Conservation (phyloP, 2,113 vertebrate species). For the Ploceus nigricollis region DNA sequence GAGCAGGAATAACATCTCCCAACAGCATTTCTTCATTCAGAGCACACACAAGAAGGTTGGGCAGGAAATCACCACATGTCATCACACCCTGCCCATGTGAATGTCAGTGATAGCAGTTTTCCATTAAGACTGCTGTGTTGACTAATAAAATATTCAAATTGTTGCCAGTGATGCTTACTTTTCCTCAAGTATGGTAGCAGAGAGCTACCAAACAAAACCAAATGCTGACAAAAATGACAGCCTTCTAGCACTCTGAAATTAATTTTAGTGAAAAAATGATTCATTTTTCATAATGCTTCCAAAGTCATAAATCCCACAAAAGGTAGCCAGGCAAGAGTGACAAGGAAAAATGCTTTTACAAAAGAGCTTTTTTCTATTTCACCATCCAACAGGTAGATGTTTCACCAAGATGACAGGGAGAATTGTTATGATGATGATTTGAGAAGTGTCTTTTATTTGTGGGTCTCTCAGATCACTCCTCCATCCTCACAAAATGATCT, state of each 20-base stretch:
- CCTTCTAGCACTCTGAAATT: neutral
- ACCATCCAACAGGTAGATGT: neutral
- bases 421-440: neutral
- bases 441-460: neutral
- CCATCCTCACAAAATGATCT: neutral
- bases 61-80: neutral
- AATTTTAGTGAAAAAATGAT: neutral
- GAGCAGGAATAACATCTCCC: neutral
- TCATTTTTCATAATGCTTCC: neutral
- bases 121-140: neutral
- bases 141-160: neutral
- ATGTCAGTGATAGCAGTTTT: neutral
- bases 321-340: neutral
- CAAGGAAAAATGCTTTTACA: neutral
- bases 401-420: neutral
- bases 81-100: neutral
- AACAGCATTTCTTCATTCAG: neutral
- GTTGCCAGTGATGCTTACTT: neutral
- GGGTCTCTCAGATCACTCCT: neutral
- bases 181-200: neutral
- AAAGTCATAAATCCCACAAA: neutral
- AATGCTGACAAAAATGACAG: neutral
- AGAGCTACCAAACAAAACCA: neutral
- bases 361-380: neutral
- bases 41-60: neutral